These are phyloP conservation scores for Psittacula derbiana DNA, from an alignment of 2,797 vertebrate species.

Conservation along the genomic window DNA sequence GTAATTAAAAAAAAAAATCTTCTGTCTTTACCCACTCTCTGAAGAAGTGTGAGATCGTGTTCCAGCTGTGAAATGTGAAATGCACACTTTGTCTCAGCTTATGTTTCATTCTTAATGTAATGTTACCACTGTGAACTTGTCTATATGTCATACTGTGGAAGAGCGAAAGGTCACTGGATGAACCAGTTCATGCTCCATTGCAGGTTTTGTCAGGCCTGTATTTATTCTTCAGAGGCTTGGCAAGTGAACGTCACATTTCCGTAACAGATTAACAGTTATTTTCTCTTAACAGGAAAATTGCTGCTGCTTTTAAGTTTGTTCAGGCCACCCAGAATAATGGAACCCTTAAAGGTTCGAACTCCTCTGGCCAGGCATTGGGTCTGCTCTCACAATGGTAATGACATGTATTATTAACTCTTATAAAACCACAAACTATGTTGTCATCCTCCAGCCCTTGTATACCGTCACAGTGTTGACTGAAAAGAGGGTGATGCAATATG, in stretches of 20 bases:
- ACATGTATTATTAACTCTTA: neutral
- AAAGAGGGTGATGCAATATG: neutral
- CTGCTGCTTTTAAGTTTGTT: slow-evolving; percentile 95
- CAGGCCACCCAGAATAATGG: slow-evolving; percentile 95
- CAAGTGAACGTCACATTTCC: neutral
- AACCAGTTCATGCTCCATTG: neutral
- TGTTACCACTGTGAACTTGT: neutral
- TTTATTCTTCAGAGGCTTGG: neutral
- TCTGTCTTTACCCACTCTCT: neutral
- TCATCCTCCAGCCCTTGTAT: neutral
- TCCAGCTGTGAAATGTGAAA: neutral
- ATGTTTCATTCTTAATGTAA: slow-evolving; percentile 16
- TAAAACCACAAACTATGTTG: neutral
- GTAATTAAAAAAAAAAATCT: neutral
- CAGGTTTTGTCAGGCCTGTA: neutral
- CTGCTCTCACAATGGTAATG: slow-evolving; percentile 95
- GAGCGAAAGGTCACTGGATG: neutral
- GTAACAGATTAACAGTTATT: neutral
- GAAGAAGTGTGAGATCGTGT: neutral
- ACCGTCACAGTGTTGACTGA: neutral
- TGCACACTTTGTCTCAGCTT: neutral
- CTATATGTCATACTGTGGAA: neutral
- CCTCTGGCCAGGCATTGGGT: slow-evolving; percentile 87
- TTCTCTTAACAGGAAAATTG: slow-evolving; percentile 90
- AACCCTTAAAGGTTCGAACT: slow-evolving; percentile 92